A percentile compares a stretch with the other conserved stretches of the same genome.
phyloP scores from a whole-genome alignment of 2,113 vertebrate genomes.

The Tringa solitaria region DNA sequence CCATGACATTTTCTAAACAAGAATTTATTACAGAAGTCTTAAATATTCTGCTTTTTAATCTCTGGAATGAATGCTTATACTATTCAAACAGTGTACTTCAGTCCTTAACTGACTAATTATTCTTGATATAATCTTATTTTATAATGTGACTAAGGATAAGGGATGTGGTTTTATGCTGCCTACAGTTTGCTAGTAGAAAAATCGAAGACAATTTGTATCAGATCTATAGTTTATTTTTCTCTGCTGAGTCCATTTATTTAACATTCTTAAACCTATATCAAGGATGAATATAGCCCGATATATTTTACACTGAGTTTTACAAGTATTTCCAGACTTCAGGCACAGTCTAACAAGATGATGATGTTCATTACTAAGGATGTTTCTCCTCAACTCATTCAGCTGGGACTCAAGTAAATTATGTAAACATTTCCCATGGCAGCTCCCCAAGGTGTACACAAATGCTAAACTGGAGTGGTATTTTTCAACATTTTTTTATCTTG shows the following conservation, averaged over 20 bases:
- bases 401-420: background rate
- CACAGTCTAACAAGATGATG: background rate
- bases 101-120: background rate
- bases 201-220: background rate
- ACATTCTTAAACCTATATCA: background rate
- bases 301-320: background rate
- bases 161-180: background rate
- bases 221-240: background rate
- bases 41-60: background rate
- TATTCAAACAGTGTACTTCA: background rate
- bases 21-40: background rate
- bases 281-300: background rate
- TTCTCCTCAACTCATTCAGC: background rate
- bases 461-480: background rate
- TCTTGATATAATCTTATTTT: background rate
- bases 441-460: conserved; percentile 16
- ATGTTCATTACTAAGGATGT: conserved; percentile 15
- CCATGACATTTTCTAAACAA: background rate
- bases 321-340: conserved; percentile 8
- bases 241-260: background rate
- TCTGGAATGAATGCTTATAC: background rate
- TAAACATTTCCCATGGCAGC: background rate
- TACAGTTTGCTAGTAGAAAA: background rate
- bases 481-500: background rate
- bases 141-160: background rate